Evolutionary conservation across 2,797 vertebrate genomes (phyloP).

Genomic region (Hoplostethus atlanticus): DNA sequence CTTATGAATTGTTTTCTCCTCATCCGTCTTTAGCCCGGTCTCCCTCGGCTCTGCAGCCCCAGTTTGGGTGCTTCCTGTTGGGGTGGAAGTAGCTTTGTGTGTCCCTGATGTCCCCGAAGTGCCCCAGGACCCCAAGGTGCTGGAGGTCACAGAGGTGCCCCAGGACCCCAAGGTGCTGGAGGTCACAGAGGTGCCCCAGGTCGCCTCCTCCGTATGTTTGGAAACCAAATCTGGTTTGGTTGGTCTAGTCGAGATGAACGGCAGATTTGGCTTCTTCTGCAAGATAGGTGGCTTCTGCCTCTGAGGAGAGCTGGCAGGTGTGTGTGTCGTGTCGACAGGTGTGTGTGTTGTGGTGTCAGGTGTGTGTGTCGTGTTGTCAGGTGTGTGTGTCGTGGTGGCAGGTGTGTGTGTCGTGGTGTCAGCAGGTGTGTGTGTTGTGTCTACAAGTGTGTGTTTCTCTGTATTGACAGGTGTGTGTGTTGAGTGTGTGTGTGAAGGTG

Average conservation of each 20-base stretch:
- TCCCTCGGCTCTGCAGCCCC: too few relatives aligned
- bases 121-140: not conserved
- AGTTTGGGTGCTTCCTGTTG: not conserved
- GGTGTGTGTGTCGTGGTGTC: too few relatives aligned
- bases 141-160: not conserved
- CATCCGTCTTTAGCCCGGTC: not conserved
- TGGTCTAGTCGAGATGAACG: conserved; percentile 78
- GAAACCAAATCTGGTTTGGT: conserved; percentile 58
- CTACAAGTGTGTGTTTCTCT: too few relatives aligned
- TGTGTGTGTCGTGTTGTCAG: not conserved
- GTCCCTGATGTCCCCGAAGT: not conserved
- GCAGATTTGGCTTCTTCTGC: conserved; percentile 89
- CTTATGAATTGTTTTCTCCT: not conserved
- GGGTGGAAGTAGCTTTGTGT: not conserved
- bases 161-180: too few relatives aligned
- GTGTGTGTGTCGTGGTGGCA: not conserved
- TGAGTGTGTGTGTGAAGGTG: not conserved
- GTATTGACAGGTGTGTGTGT: not conserved
- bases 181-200: not conserved
- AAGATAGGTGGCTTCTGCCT: conserved; percentile 86
- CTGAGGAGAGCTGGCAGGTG: conserved; percentile 56
- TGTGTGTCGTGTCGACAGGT: conserved; percentile 18
- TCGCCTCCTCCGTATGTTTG: conserved; percentile 31
- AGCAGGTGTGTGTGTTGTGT: not conserved
- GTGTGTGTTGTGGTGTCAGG: conserved; percentile 31